phyloP scores from a whole-genome alignment of 2,888 invertebrate genomes.

The Clistopyga incitator region DNA sequence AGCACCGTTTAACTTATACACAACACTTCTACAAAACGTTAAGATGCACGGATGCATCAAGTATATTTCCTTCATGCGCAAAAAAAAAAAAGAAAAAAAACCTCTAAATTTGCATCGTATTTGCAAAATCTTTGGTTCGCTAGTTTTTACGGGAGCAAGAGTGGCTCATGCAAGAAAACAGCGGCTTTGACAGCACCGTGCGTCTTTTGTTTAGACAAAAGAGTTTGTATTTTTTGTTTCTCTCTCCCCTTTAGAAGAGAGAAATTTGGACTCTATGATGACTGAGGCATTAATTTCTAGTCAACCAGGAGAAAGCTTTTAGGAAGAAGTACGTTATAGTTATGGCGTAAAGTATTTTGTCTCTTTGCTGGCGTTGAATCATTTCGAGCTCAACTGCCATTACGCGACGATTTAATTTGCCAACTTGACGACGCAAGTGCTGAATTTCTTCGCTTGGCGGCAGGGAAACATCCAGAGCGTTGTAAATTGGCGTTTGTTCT shows the following conservation, averaged over 20 bases:
- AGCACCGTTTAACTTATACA: slow-evolving; percentile 34
- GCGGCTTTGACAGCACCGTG: slow-evolving; percentile 69
- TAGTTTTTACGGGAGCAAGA: slow-evolving; percentile 65
- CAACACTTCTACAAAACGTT: slow-evolving; percentile 37
- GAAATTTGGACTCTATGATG: slow-evolving; percentile 15
- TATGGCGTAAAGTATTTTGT: slow-evolving; percentile 93
- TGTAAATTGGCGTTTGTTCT: slow-evolving; percentile 88
- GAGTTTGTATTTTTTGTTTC: slow-evolving; percentile 9
- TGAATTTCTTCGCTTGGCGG: slow-evolving; percentile 90
- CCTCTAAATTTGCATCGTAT: slow-evolving; percentile 49
- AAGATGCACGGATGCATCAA: slow-evolving; percentile 21
- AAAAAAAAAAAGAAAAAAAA: slow-evolving; percentile 32
- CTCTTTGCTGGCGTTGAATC: slow-evolving; percentile 93
- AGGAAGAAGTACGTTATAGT: slow-evolving; percentile 94
- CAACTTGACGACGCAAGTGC: slow-evolving; percentile 93
- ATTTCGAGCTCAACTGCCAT: slow-evolving; percentile 95
- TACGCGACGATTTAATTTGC: slow-evolving; percentile 94
- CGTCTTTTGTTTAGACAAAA: slow-evolving; percentile 46
- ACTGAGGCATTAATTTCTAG: slow-evolving; percentile 84
- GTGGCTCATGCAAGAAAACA: slow-evolving; percentile 62
- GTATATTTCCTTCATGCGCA: slow-evolving; percentile 22
- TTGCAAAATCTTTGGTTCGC: slow-evolving; percentile 72
- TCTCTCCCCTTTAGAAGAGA: slow-evolving; percentile 11
- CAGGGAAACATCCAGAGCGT: slow-evolving; percentile 79
- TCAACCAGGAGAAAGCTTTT: slow-evolving; percentile 94